Conservation (phyloP, 2,888 invertebrate genomes). For the Himalopsyche kuldschensis region DNA sequence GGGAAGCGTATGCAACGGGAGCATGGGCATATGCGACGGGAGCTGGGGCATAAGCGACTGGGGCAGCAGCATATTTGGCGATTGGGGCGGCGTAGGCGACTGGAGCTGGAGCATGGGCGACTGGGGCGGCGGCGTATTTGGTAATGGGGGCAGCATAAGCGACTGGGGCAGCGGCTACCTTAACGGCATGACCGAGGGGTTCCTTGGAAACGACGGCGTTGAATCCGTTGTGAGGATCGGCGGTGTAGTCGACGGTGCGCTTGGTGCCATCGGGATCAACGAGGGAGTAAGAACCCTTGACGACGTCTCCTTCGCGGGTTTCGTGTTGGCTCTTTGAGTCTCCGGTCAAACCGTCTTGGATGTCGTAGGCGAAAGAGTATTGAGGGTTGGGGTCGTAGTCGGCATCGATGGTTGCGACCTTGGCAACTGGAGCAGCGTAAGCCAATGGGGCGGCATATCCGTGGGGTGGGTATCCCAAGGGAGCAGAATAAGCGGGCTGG, state of each 20-base stretch:
- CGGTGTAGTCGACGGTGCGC: slow-evolving; percentile 51
- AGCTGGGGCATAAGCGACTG: slow-evolving; percentile 42
- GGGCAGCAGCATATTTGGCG: slow-evolving; percentile 4
- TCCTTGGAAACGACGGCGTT: slow-evolving; percentile 55
- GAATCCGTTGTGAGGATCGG: slow-evolving; percentile 58
- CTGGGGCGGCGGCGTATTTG: slow-evolving; percentile 21
- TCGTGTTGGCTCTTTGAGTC: slow-evolving; percentile 59
- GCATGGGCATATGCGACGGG: slow-evolving; percentile 26
- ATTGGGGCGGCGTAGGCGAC: slow-evolving; percentile 24
- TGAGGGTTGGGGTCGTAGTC: slow-evolving; percentile 41
- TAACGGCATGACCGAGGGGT: slow-evolving; percentile 15
- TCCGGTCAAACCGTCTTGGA: slow-evolving; percentile 68
- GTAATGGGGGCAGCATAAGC: slow-evolving; percentile 43
- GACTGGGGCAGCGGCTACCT: slow-evolving; percentile 36
- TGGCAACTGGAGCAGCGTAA: slow-evolving; percentile 14
- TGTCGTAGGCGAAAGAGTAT: slow-evolving; percentile 58
- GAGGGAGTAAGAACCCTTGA: slow-evolving; percentile 54
- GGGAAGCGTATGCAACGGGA: slow-evolving; percentile 8
- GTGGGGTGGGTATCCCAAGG: slow-evolving; percentile 41
- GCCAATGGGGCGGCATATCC: slow-evolving; percentile 40
- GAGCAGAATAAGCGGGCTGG: slow-evolving; percentile 42
- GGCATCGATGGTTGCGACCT: slow-evolving; percentile 15
- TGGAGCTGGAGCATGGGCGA: slow-evolving; percentile 22
- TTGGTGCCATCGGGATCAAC: slow-evolving; percentile 48
- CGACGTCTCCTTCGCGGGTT: slow-evolving; percentile 40